Evolutionary conservation across 2,113 vertebrate species (phyloP).

Genomic region (Cichladusa arquata): DNA sequence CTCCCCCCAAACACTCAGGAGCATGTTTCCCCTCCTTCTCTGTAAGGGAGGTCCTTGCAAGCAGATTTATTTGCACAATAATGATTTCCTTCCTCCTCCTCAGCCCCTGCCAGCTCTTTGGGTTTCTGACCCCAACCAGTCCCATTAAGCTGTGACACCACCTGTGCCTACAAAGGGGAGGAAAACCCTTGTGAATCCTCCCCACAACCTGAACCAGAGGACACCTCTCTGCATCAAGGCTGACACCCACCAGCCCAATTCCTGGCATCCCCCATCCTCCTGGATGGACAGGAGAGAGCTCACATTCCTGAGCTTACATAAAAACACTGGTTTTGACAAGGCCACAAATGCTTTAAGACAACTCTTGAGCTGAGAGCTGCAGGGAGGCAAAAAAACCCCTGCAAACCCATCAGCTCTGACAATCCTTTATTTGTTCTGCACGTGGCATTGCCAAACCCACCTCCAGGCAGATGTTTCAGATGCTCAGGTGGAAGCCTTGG

Average conservation of each 20-base stretch:
- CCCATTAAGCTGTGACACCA: neutral
- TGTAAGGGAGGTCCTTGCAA: neutral
- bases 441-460: neutral
- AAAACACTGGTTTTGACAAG: neutral
- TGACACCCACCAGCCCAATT: neutral
- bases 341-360: neutral
- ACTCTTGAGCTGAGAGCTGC: neutral
- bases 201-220: neutral
- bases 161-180: neutral
- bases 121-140: neutral
- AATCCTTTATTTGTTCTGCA: neutral
- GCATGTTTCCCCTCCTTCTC: neutral
- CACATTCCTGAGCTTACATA: neutral
- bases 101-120: neutral
- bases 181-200: neutral
- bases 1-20: neutral
- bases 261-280: neutral
- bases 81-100: neutral
- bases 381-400: neutral
- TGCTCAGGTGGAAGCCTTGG: neutral
- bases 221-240: neutral
- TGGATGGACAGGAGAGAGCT: fast-evolving
- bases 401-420: neutral
- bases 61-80: neutral
- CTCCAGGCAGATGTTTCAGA: neutral